phyloP scores from a whole-genome alignment of 1,140 invertebrate species.

The Sinella curviseta region DNA sequence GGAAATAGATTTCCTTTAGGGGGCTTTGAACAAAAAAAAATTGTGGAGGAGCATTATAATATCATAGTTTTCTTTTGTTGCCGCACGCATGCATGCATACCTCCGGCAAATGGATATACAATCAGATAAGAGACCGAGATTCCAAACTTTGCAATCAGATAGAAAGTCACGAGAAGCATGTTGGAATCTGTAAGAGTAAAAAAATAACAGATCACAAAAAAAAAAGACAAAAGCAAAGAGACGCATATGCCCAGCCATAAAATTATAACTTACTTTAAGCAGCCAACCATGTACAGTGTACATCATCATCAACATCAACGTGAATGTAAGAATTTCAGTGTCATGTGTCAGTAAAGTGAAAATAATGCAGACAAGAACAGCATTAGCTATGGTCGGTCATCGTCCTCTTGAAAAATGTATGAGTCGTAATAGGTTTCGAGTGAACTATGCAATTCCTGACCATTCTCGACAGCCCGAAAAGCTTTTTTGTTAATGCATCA shows the following conservation, averaged over 20 bases:
- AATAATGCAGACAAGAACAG: neutral
- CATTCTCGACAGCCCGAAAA: neutral
- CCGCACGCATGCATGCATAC: constrained; percentile 34
- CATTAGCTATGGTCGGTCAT: neutral
- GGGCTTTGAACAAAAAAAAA: neutral
- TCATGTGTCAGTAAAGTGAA: neutral
- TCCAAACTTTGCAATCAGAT: constrained; percentile 79
- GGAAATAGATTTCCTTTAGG: neutral
- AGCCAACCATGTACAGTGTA: no score
- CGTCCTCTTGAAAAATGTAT: neutral
- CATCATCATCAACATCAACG: no score
- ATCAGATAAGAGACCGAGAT: constrained; percentile 88
- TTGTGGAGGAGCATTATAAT: no score
- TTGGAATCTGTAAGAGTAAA: constrained; percentile 66
- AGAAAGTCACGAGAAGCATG: constrained; percentile 68
- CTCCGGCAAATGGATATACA: constrained; percentile 68
- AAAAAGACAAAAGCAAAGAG: neutral
- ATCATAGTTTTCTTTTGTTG: neutral
- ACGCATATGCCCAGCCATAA: neutral
- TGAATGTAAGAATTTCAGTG: neutral
- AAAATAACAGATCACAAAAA: neutral
- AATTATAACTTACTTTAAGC: neutral
- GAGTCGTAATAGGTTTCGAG: neutral
- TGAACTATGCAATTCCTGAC: constrained; percentile 7
- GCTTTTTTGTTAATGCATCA: neutral